Conservation (phyloP, 2,888 invertebrate genomes). For the Bombyx huttoni region DNA sequence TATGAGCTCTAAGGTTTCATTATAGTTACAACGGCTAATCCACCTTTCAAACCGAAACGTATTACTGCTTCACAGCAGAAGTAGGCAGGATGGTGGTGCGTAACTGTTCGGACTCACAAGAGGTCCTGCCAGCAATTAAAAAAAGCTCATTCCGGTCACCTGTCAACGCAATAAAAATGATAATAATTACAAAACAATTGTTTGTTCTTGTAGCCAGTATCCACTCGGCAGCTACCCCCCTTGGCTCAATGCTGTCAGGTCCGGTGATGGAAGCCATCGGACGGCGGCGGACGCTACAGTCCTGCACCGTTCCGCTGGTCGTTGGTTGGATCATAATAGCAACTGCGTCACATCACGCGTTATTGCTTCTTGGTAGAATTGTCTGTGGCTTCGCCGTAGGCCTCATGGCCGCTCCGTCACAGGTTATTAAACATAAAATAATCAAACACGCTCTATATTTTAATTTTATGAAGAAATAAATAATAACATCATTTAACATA, state of each 20-base stretch:
- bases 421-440: constrained; percentile 57
- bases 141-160: too few species aligned
- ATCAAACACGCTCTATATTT: too few species aligned
- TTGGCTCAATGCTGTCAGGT: constrained; percentile 81
- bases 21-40: too few species aligned
- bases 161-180: too few species aligned
- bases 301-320: constrained; percentile 76
- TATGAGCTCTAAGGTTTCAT: too few species aligned
- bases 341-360: constrained; percentile 66
- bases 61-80: too few species aligned
- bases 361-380: constrained; percentile 76
- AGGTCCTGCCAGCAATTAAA: too few species aligned
- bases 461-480: too few species aligned
- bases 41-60: too few species aligned
- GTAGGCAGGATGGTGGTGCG: too few species aligned
- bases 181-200: not conserved
- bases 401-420: constrained; percentile 80
- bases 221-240: constrained; percentile 83
- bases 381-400: constrained; percentile 82
- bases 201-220: constrained; percentile 75
- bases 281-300: constrained; percentile 75
- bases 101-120: too few species aligned
- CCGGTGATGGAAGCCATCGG: constrained; percentile 80
- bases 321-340: constrained; percentile 79
- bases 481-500: too few species aligned